These are phyloP conservation scores for Pelodiscus sinensis DNA, from an alignment of 2,113 vertebrate genomes.

Conservation along the genomic window DNA sequence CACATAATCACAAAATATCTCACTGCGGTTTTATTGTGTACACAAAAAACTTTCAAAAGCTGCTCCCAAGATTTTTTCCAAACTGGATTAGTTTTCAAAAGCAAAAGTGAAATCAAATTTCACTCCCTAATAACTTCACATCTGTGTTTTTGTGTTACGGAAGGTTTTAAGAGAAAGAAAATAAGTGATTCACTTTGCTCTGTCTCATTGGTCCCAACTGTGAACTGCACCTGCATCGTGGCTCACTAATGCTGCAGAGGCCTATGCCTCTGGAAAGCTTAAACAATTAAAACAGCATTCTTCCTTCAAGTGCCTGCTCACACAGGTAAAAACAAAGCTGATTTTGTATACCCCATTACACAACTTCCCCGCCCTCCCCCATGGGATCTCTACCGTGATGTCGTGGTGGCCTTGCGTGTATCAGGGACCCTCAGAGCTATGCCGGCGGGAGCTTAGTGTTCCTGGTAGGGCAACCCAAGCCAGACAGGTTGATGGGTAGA, in stretches of 20 bases:
- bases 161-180: slow-evolving; percentile 52
- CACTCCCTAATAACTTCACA: slow-evolving; percentile 51
- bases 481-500: no score
- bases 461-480: no score
- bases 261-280: slow-evolving; percentile 32
- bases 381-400: no score
- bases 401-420: no score
- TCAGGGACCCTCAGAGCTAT: no score
- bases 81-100: slow-evolving; percentile 39
- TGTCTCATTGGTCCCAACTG: slow-evolving; percentile 77
- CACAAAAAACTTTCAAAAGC: slow-evolving; percentile 31
- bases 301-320: neutral
- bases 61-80: neutral
- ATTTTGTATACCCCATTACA: slow-evolving; percentile 34
- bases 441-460: no score
- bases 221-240: slow-evolving; percentile 80
- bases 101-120: slow-evolving; percentile 62
- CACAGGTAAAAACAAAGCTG: slow-evolving; percentile 31
- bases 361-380: no score
- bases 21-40: slow-evolving; percentile 33
- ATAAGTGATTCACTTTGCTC: slow-evolving; percentile 71
- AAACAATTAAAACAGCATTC: slow-evolving; percentile 57
- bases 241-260: slow-evolving; percentile 48
- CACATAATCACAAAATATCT: neutral
- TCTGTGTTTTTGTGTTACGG: slow-evolving; percentile 56